These are phyloP conservation scores for Ailuropoda melanoleuca DNA, from an alignment of 2,113 vertebrate genomes.

Conservation along the genomic window DNA sequence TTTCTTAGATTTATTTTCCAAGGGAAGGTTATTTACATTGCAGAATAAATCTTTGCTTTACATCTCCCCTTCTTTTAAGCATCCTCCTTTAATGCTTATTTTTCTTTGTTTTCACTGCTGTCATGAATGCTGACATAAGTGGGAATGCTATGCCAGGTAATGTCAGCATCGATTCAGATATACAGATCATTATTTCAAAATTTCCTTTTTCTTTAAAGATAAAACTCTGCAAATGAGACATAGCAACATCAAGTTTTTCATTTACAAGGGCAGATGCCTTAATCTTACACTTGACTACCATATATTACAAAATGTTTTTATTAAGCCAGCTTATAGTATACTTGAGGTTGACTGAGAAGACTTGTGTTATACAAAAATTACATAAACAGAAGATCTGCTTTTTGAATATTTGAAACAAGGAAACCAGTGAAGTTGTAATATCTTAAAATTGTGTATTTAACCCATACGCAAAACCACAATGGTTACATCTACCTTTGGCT, in stretches of 20 bases:
- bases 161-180: constrained; percentile 82
- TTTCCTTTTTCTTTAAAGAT: constrained; percentile 38
- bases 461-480: neutral
- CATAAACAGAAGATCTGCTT: neutral
- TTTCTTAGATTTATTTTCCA: constrained; percentile 55
- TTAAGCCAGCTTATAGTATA: constrained; percentile 2
- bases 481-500: neutral
- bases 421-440: neutral
- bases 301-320: constrained; percentile 22
- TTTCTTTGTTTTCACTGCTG: constrained; percentile 87
- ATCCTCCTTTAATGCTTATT: constrained; percentile 84
- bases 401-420: constrained; percentile 42
- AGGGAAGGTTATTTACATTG: constrained; percentile 6
- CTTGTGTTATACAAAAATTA: constrained; percentile 7
- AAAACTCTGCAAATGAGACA: constrained; percentile 12
- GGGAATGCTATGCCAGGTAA: constrained; percentile 87
- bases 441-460: constrained; percentile 50
- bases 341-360: constrained; percentile 14
- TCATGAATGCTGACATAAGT: constrained; percentile 87
- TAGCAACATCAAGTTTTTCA: constrained; percentile 18
- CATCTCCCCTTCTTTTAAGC: constrained; percentile 52
- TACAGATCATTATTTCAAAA: constrained; percentile 43
- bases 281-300: neutral
- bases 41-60: constrained; percentile 56
- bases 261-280: constrained; percentile 36